These are phyloP conservation scores for Vanessa atalanta DNA, from an alignment of 1,140 invertebrate species.

Conservation along the genomic window DNA sequence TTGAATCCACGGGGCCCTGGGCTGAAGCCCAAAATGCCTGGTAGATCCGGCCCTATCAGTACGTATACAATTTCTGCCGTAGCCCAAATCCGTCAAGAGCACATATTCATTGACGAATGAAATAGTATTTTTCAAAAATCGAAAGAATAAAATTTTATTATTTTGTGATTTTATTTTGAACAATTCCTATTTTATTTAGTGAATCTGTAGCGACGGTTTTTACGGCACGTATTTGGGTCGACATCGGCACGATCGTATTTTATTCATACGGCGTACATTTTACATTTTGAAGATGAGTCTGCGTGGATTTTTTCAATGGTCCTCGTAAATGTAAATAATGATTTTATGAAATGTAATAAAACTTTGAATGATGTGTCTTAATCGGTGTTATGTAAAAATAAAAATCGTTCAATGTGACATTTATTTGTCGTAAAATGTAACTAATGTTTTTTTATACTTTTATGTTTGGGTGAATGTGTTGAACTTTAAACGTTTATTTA, in stretches of 20 bases:
- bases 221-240: not conserved
- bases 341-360: constrained; percentile 2
- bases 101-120: too few relatives aligned
- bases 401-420: not conserved
- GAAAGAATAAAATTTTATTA: too few relatives aligned
- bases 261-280: not conserved
- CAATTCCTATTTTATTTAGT: not conserved
- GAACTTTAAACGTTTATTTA: not conserved
- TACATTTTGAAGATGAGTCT: not conserved
- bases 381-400: constrained; percentile 2
- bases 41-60: too few relatives aligned
- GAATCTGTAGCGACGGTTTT: not conserved
- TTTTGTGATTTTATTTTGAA: too few relatives aligned
- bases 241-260: not conserved
- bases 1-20: too few relatives aligned
- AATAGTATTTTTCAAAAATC: too few relatives aligned
- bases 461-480: not conserved
- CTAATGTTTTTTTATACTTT: not conserved
- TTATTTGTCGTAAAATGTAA: not conserved
- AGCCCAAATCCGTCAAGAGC: too few relatives aligned
- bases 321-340: constrained; percentile 5
- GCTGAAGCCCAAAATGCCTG: too few relatives aligned
- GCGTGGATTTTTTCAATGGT: not conserved
- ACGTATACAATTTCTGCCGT: too few relatives aligned
- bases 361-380: not conserved